Conservation (phyloP, 2,888 invertebrate genomes). For the Adelphocoris suturalis region DNA sequence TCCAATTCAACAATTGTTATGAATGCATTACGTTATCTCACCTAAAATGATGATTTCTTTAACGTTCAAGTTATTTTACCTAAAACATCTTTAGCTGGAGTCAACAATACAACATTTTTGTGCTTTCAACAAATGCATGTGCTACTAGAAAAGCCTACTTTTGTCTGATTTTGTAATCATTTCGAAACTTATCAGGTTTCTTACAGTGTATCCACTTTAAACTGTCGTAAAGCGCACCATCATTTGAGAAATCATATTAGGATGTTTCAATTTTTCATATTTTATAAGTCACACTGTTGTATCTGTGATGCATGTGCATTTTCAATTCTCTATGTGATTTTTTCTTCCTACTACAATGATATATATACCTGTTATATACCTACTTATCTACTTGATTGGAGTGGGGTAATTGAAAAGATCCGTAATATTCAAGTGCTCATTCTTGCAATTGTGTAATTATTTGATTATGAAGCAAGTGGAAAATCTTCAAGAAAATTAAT, state of each 20-base stretch:
- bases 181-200: neutral
- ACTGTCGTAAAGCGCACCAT: neutral
- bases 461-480: too few species aligned
- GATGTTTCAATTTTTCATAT: neutral
- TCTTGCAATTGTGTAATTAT: too few species aligned
- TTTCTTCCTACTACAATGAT: neutral
- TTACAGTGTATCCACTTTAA: neutral
- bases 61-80: neutral
- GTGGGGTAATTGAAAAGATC: neutral
- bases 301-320: constrained; percentile 19
- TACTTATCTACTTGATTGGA: neutral
- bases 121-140: neutral
- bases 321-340: neutral
- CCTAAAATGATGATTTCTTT: too few species aligned
- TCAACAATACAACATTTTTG: neutral
- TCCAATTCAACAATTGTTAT: too few species aligned
- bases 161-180: neutral
- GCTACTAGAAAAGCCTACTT: constrained; percentile 9
- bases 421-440: too few species aligned
- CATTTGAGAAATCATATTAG: neutral
- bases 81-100: neutral
- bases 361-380: neutral
- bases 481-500: too few species aligned
- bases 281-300: neutral
- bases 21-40: too few species aligned